A percentile compares a stretch with the other conserved stretches of the same genome.
These are phyloP conservation scores for Lycaena phlaeas DNA, from an alignment of 2,888 invertebrate species.

Conservation along the genomic window DNA sequence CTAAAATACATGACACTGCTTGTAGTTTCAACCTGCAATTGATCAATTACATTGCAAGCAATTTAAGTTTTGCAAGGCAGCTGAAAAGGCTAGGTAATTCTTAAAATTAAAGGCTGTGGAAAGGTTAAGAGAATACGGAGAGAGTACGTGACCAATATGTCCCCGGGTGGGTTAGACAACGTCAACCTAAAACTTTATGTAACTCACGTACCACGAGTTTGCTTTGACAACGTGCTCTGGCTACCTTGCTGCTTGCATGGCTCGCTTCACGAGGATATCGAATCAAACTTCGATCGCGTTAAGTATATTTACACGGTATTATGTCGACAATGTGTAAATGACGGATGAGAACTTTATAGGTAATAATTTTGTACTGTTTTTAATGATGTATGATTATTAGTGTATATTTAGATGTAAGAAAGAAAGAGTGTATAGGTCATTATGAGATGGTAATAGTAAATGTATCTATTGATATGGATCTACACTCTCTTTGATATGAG, in stretches of 20 bases:
- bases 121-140: slow-evolving; percentile 56
- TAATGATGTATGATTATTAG: too few relatives aligned
- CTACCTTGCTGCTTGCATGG: slow-evolving; percentile 45
- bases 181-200: slow-evolving; percentile 48
- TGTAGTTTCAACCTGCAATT: neutral
- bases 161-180: slow-evolving; percentile 34
- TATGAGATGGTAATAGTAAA: too few relatives aligned
- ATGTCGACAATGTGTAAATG: slow-evolving; percentile 17
- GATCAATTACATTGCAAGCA: neutral
- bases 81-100: slow-evolving; percentile 30
- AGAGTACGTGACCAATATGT: slow-evolving; percentile 66
- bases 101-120: slow-evolving; percentile 55
- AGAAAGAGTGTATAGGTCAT: too few relatives aligned
- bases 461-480: too few relatives aligned
- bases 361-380: too few relatives aligned
- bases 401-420: too few relatives aligned
- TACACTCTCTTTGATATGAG: too few relatives aligned
- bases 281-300: slow-evolving; percentile 45
- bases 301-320: slow-evolving; percentile 38
- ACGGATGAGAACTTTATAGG: too few relatives aligned
- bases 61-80: slow-evolving; percentile 1
- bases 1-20: too few relatives aligned
- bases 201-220: slow-evolving; percentile 58
- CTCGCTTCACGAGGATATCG: slow-evolving; percentile 39
- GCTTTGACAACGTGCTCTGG: slow-evolving; percentile 57